Percentiles rank a stretch among this genome's conserved stretches.
Conservation (phyloP, 2,888 invertebrate species). For the Conomelus anceps region DNA sequence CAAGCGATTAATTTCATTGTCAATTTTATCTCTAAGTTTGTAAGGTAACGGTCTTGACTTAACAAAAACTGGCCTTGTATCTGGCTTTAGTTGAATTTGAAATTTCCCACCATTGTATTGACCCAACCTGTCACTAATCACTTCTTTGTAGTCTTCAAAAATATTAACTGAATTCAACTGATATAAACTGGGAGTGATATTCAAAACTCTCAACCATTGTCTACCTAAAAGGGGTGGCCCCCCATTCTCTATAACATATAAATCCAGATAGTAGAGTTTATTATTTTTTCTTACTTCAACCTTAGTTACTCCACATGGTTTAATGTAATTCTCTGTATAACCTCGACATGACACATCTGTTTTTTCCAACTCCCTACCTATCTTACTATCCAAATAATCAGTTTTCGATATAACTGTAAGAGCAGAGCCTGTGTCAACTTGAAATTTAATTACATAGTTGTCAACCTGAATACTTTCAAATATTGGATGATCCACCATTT, state of each 20-base stretch:
- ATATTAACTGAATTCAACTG: not conserved
- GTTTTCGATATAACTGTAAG: too few species aligned
- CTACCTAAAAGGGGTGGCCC: constrained; percentile 13
- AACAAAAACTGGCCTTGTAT: constrained; percentile 30
- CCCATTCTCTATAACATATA: constrained; percentile 16
- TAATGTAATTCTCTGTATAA: too few species aligned
- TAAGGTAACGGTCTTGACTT: constrained; percentile 34
- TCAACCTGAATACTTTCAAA: too few species aligned
- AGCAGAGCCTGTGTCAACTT: too few species aligned
- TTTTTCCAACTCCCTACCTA: too few species aligned
- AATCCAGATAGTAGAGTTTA: too few species aligned
- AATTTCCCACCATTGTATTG: not conserved
- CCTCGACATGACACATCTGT: too few species aligned
- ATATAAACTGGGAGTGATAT: not conserved
- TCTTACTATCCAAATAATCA: too few species aligned
- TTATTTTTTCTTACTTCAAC: too few species aligned
- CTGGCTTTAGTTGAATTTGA: constrained; percentile 10
- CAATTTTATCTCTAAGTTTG: constrained; percentile 31
- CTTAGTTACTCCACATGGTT: too few species aligned
- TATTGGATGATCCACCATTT: too few species aligned
- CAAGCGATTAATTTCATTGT: constrained; percentile 31
- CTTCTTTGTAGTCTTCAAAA: constrained; percentile 15
- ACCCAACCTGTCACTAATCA: constrained; percentile 17
- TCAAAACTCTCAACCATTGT: constrained; percentile 5
- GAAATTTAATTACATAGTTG: too few species aligned